A percentile compares a stretch with the other conserved stretches of the same genome.
Conservation (phyloP, 2,113 vertebrate species). For the Colius striatus region DNA sequence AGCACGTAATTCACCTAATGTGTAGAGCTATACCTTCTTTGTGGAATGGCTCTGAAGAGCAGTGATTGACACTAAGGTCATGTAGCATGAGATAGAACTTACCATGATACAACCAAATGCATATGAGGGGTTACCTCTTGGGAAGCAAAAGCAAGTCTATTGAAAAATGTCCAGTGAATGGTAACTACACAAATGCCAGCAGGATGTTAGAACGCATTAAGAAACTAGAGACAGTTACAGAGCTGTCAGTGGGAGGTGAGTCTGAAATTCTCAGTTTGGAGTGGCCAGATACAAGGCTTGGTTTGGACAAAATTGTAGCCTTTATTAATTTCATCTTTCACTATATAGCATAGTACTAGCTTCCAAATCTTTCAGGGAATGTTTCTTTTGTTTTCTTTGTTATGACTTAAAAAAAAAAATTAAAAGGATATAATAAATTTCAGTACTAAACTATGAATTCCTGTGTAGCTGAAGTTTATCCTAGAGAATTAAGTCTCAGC, state of each 20-base stretch:
- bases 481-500: neutral
- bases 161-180: neutral
- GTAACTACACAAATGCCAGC: neutral
- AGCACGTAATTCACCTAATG: neutral
- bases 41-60: neutral
- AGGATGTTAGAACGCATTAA: neutral
- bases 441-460: neutral
- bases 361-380: neutral
- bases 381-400: neutral
- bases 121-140: neutral
- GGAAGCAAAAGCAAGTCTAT: neutral
- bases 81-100: accelerated
- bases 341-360: neutral
- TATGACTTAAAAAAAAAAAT: neutral
- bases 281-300: neutral
- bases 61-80: too few relatives aligned
- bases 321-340: neutral
- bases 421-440: neutral
- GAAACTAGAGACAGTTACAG: neutral
- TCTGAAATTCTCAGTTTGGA: neutral
- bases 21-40: neutral
- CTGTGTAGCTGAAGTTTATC: neutral
- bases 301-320: neutral
- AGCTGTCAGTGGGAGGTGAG: neutral
- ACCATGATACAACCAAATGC: accelerated